These are phyloP conservation scores for Zelleria hepariella DNA, from an alignment of 2,888 invertebrate genomes.

Conservation along the genomic window DNA sequence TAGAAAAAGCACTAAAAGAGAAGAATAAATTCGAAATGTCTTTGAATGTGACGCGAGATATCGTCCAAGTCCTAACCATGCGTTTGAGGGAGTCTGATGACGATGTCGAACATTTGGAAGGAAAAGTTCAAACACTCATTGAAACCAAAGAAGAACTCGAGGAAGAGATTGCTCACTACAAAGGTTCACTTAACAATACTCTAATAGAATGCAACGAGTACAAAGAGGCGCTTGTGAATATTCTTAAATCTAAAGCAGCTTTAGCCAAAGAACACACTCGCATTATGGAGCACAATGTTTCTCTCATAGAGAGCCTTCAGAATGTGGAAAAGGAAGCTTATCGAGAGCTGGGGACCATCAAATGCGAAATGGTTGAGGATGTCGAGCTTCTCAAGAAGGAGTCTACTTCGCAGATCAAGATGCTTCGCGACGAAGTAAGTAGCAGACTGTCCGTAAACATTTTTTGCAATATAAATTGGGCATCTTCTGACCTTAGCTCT, in stretches of 20 bases:
- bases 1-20: constrained; percentile 58
- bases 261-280: constrained; percentile 58
- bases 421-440: constrained; percentile 53
- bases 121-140: constrained; percentile 40
- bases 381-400: constrained; percentile 58
- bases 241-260: constrained; percentile 59
- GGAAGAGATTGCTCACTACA: constrained; percentile 43
- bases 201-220: constrained; percentile 58
- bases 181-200: constrained; percentile 45
- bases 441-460: no score
- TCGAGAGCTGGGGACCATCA: constrained; percentile 57
- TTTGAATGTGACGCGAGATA: constrained; percentile 70
- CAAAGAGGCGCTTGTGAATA: constrained; percentile 60
- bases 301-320: constrained; percentile 59
- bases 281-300: constrained; percentile 64
- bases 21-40: constrained; percentile 72
- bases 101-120: constrained; percentile 70
- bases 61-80: constrained; percentile 71
- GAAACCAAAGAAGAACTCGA: constrained; percentile 46
- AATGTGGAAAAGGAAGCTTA: constrained; percentile 63
- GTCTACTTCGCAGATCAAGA: constrained; percentile 52
- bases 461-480: no score
- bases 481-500: no score
- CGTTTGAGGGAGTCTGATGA: constrained; percentile 72
- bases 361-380: constrained; percentile 60